Base-by-base conservation (phyloP, 2,113 vertebrate species). In the Puffinus mauretanicus region DNA sequence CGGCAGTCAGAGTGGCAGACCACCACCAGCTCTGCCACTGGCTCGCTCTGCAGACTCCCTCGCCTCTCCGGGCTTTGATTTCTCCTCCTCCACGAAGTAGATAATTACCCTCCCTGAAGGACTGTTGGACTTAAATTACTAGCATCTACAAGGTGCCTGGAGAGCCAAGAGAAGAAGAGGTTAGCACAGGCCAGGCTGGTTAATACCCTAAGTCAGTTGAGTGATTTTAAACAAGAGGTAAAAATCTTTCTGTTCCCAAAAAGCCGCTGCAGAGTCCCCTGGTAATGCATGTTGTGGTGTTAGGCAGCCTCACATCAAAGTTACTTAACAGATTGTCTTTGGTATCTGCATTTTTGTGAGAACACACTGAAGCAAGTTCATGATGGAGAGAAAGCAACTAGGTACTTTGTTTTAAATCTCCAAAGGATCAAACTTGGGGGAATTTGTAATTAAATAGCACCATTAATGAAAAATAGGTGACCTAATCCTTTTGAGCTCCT, bases 191-290 rank as follows among this genome's bases (percentile, higher is more conserved):
- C 19, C 30, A 3, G 40, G 1, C 47, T 42, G 72, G 32, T 61
- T 3, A 22, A 49, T 16, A 5, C 42, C 34, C 12, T 1, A 5
- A 34, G 11, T 20, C 40, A 7, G 0, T 1, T 7, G 40, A 55
- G 82, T 13, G 77, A 9, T 61, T 57, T 69, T 32, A 80, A 79
- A 86, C 12, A 20, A 38, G 58, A 76, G 32, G 6, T 32, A 36
- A 40, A 85, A 86, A 5, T 16, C n/a, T 7, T 52, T 42, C 6
- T 44, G 18, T 16, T 52, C 71, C 38, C 64, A 5, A 12, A 67
- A 30, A 30, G 69, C 62, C 0, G 1, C 47, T 8, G 36, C 25
- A 13, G 25, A 66, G 51, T 75, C 69, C 66, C 34, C 55, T 2
- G 13, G 71, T 25, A 51, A 25, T 2, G 19, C 1, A 4, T 19